phyloP scores from a whole-genome alignment of 2,113 vertebrate genomes.

The Atherinomorus stipes region DNA sequence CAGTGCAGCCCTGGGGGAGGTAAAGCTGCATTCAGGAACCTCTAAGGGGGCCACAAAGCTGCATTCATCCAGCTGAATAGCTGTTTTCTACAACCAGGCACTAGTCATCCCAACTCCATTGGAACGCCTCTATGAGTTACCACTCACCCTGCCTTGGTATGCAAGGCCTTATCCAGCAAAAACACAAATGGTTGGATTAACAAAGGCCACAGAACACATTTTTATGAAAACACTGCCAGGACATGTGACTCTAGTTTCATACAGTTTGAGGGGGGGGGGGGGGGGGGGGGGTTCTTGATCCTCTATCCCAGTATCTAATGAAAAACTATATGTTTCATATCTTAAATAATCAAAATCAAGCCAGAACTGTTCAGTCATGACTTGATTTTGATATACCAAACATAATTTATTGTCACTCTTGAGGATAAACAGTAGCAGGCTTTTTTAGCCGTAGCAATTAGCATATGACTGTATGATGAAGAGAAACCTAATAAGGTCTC shows the following conservation, averaged over 20 bases:
- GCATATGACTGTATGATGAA: neutral
- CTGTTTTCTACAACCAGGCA: conserved; percentile 74
- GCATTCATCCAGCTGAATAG: conserved; percentile 83
- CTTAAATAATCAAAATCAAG: neutral
- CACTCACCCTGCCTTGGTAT: conserved; percentile 72
- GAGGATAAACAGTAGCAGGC: neutral
- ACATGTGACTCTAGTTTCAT: conserved; percentile 13
- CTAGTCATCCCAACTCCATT: conserved; percentile 60
- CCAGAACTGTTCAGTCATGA: neutral
- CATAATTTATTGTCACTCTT: conserved; percentile 3
- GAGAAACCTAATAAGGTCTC: neutral
- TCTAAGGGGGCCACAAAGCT: conserved; percentile 78
- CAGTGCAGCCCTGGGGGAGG: conserved; percentile 68
- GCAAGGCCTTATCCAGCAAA: conserved; percentile 54
- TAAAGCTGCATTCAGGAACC: conserved; percentile 69
- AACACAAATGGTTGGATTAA: conserved; percentile 49
- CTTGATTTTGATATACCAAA: neutral
- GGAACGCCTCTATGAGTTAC: conserved; percentile 71
- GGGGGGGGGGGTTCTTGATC: neutral
- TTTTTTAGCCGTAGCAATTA: neutral
- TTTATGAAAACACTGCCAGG: conserved; percentile 32
- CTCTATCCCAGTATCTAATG: neutral
- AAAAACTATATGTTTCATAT: neutral
- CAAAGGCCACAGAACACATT: conserved; percentile 36
- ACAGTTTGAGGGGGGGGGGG: neutral